Evolutionary conservation across 2,113 vertebrate genomes (phyloP).

Genomic region (Guaruba guarouba): DNA sequence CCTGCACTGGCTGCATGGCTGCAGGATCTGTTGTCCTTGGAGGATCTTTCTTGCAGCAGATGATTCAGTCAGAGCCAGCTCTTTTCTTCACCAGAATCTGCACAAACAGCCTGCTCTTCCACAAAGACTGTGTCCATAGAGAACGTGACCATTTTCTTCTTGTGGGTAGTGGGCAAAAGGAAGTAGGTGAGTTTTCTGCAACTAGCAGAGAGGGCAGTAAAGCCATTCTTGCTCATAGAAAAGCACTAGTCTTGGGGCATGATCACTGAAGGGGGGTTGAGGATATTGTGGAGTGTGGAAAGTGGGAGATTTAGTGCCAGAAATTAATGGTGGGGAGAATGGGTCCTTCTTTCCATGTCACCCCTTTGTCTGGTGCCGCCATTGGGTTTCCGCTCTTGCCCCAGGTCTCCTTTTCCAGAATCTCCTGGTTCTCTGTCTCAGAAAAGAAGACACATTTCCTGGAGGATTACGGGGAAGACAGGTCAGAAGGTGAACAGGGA

Average conservation of each 20-base stretch:
- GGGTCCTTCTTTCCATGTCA: neutral
- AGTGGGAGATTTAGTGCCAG: neutral
- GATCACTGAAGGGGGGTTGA: neutral
- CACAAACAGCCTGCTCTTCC: neutral
- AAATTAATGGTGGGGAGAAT: neutral
- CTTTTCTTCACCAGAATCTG: neutral
- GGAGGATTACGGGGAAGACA: neutral
- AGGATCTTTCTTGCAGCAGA: neutral
- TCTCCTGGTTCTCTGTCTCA: neutral
- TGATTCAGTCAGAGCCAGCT: neutral
- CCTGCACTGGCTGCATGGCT: neutral
- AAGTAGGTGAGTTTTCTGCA: neutral
- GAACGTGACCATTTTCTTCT: neutral
- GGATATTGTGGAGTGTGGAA: neutral
- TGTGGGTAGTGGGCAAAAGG: accelerated
- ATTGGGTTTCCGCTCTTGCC: neutral
- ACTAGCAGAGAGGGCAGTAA: neutral
- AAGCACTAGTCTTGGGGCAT: neutral
- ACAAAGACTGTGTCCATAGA: neutral
- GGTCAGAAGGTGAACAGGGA: neutral
- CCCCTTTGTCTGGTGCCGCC: neutral
- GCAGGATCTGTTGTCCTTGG: neutral
- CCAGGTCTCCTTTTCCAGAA: neutral
- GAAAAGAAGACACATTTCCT: neutral
- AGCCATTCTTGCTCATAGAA: neutral